These are phyloP conservation scores for Apogon talboti DNA, from an alignment of 2,797 vertebrate species.

Conservation along the genomic window DNA sequence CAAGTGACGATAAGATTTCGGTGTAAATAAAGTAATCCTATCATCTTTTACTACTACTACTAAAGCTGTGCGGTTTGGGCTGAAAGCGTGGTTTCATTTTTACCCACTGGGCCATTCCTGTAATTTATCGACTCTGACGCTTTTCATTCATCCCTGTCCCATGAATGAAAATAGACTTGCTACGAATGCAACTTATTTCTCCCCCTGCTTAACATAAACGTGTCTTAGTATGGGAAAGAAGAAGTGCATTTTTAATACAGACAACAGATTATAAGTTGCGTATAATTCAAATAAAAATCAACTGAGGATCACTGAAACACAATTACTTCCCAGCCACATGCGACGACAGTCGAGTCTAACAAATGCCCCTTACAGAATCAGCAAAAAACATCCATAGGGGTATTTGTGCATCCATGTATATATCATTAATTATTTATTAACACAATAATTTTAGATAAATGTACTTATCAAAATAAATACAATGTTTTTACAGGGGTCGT, in stretches of 20 bases:
- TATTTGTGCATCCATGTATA: slow-evolving; percentile 13
- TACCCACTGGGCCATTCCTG: slow-evolving; percentile 9
- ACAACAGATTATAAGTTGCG: not conserved
- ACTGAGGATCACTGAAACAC: slow-evolving; percentile 21
- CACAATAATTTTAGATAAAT: not conserved
- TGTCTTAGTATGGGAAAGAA: fast-evolving
- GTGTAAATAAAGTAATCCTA: no score
- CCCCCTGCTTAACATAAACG: not conserved
- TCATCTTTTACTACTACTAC: no score
- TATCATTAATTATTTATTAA: not conserved
- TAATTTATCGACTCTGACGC: slow-evolving; percentile 12
- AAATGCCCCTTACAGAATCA: slow-evolving; percentile 74
- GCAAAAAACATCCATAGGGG: slow-evolving; percentile 48
- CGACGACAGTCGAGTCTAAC: slow-evolving; percentile 70
- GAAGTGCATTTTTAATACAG: not conserved
- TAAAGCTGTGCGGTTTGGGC: not conserved
- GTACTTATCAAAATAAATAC: not conserved
- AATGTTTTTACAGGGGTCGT: no score
- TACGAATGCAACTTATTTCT: not conserved
- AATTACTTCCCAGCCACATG: slow-evolving; percentile 68
- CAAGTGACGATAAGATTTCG: no score
- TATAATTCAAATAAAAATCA: not conserved
- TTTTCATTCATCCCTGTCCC: slow-evolving; percentile 55
- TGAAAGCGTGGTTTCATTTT: not conserved
- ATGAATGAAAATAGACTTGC: slow-evolving; percentile 52